Evolutionary conservation across 2,113 vertebrate genomes (phyloP).

Genomic region (Rissa tridactyla): DNA sequence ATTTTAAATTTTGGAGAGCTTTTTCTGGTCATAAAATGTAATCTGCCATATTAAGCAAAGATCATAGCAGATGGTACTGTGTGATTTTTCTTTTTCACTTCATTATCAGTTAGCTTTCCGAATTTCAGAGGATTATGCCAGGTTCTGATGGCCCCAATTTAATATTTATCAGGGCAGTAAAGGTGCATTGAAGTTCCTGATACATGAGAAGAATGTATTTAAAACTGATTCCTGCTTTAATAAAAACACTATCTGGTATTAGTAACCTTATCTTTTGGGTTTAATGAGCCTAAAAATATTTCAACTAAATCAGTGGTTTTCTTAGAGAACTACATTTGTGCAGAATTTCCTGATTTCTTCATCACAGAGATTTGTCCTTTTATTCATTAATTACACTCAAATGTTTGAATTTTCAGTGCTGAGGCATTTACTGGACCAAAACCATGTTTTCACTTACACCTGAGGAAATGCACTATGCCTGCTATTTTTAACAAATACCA

Average conservation of each 20-base stretch:
- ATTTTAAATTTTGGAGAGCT: constrained; percentile 13
- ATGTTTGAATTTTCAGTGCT: neutral
- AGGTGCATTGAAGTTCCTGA: neutral
- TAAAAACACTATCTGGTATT: neutral
- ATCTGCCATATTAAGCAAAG: constrained; percentile 18
- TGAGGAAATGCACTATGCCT: neutral
- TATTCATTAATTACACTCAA: neutral
- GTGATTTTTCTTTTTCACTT: neutral
- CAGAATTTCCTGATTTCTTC: neutral
- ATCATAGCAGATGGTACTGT: neutral
- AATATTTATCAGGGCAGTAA: neutral
- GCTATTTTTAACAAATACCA: neutral
- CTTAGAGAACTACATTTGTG: neutral
- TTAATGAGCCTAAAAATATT: neutral
- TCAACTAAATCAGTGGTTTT: neutral
- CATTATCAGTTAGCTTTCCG: constrained; percentile 26
- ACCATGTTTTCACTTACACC: neutral
- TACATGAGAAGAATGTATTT: neutral
- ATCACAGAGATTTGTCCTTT: neutral
- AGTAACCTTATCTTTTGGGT: neutral
- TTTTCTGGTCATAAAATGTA: neutral
- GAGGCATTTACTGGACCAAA: neutral
- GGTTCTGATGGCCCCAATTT: constrained; percentile 3
- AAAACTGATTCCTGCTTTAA: neutral
- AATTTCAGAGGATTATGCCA: constrained; percentile 8